phyloP scores from a whole-genome alignment of 1,140 invertebrate species.

The Atopsyche davidsoni region DNA sequence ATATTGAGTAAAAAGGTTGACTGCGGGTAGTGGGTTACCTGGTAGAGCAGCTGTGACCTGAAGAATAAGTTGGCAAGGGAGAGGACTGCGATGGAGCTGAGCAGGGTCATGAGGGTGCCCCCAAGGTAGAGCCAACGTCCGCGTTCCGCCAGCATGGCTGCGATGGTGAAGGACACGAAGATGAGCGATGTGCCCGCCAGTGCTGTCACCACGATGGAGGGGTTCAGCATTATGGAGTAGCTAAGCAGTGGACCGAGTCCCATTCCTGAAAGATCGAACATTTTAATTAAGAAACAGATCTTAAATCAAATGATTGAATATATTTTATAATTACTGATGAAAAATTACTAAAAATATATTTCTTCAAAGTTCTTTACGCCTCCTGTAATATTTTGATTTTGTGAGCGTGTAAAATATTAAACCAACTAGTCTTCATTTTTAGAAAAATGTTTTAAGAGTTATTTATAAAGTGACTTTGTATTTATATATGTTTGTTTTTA shows the following conservation, averaged over 20 bases:
- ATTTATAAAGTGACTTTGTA: no score
- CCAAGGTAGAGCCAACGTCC: slow-evolving; percentile 83
- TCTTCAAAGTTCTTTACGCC: no score
- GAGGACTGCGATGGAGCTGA: slow-evolving; percentile 72
- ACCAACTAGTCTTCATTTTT: no score
- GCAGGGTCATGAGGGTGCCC: slow-evolving; percentile 71
- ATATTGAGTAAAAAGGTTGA: not conserved
- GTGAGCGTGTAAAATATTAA: no score
- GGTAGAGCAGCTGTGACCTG: slow-evolving; percentile 73
- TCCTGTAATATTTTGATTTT: no score
- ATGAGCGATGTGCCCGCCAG: slow-evolving; percentile 79
- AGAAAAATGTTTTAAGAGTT: no score
- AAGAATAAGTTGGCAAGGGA: slow-evolving; percentile 82
- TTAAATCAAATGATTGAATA: not conserved
- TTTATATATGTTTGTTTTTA: no score
- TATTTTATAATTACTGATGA: no score
- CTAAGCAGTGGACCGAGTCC: slow-evolving; percentile 76
- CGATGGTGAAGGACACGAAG: slow-evolving; percentile 86
- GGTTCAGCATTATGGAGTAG: slow-evolving; percentile 69
- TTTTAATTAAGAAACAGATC: not conserved
- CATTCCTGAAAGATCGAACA: slow-evolving; percentile 61
- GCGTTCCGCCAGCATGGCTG: slow-evolving; percentile 75
- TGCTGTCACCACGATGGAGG: slow-evolving; percentile 82
- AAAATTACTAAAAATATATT: no score
- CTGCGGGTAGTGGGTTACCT: no score